Base-by-base conservation (phyloP, 2,888 invertebrate species). In the Clivina fossor region DNA sequence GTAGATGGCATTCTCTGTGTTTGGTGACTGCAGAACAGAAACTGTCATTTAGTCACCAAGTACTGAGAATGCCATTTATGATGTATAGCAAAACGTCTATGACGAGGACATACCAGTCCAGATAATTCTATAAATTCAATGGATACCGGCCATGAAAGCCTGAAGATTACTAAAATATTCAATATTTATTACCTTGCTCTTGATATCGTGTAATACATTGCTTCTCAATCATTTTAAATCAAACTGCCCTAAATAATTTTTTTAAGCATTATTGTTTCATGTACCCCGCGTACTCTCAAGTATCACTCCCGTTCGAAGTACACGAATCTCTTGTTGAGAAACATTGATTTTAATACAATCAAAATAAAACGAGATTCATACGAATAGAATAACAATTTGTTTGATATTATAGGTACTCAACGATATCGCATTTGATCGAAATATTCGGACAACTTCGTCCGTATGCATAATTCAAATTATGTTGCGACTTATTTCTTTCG, bases 381-480 rank as follows among this genome's bases (percentile, higher is more conserved):
- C n/a, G 8, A 13, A 19, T 11, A 11, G 20, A 40, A 11, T n/a
- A 13, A 9, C 2, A n/a, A 40, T 40, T 19, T 5, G n/a, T 40
- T 19, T 80, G 87, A 93, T 75, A 93, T 84, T n/a, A n/a, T n/a
- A n/a, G n/a, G 76, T 94, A 93, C 71, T 93, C 93, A 66, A 93
- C 93, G 68, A 94, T 93, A 78, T 93, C 93, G 80, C 93, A 93
- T 77, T 93, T 93, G 66, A 94, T 93, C 59, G 93, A 92, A 77
- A 93, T 93, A 79, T 93, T 93, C 20, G 93, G 93, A 73, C 93
- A 93, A 68, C 93, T 93, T 64, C 91, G 85, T 53, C 92, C 90
- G 63, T 85, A 86, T 22, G 82, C 82, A 26, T 86, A 81, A 69
- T 85, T 84, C 15, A 84, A 79, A 49, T 83, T 79, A 48, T 84